phyloP scores from a whole-genome alignment of 2,888 invertebrate species.

The Oscheius onirici region DNA sequence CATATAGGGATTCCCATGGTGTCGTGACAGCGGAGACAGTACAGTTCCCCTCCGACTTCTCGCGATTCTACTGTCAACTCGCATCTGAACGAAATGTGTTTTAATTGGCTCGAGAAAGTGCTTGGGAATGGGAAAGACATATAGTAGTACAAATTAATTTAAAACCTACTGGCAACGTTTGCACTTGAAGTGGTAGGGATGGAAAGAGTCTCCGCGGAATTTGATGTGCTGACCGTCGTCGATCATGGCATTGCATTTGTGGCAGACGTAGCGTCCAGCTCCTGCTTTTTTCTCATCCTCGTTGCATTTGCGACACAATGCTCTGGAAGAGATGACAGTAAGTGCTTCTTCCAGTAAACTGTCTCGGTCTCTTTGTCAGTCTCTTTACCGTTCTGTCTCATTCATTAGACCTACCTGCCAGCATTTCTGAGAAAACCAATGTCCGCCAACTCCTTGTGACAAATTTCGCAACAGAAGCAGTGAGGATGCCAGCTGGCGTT shows the following conservation, averaged over 20 bases:
- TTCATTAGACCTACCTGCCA: slow-evolving; percentile 75
- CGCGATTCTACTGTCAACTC: slow-evolving; percentile 95
- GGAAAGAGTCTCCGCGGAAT: slow-evolving; percentile 88
- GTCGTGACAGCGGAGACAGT: slow-evolving; percentile 78
- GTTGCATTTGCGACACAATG: slow-evolving; percentile 93
- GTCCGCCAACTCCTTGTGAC: slow-evolving; percentile 89
- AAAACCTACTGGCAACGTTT: slow-evolving; percentile 76
- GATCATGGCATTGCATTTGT: slow-evolving; percentile 77
- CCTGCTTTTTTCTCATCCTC: slow-evolving; percentile 93
- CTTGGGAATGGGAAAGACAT: too few relatives aligned
- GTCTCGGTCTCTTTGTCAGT: neutral
- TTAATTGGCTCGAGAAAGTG: too few relatives aligned
- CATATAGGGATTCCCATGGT: slow-evolving; percentile 87
- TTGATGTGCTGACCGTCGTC: slow-evolving; percentile 75
- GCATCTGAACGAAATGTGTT: slow-evolving; percentile 78
- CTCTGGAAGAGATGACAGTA: slow-evolving; percentile 74
- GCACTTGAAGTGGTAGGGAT: slow-evolving; percentile 99
- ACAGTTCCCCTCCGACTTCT: slow-evolving; percentile 88
- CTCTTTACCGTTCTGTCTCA: neutral
- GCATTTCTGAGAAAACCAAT: slow-evolving; percentile 86
- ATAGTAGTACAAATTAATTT: too few relatives aligned
- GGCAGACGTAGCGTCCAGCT: slow-evolving; percentile 86
- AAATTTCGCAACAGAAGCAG: slow-evolving; percentile 96
- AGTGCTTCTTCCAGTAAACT: too few relatives aligned
- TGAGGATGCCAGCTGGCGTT: slow-evolving; percentile 98